These are phyloP conservation scores for Apistogramma diplotaenia DNA, from an alignment of 2,113 vertebrate genomes.

Conservation along the genomic window DNA sequence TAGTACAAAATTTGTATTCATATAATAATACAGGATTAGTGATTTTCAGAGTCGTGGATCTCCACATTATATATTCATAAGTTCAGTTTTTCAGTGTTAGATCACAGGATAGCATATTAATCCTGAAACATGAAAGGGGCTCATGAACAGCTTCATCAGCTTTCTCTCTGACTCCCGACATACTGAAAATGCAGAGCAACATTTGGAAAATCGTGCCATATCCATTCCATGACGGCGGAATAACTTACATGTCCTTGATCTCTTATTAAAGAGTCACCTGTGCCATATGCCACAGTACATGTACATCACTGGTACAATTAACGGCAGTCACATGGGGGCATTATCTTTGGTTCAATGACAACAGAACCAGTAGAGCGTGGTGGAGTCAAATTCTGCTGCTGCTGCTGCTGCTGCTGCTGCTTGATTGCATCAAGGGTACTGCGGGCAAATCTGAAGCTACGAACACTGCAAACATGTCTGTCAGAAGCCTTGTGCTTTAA, in stretches of 20 bases:
- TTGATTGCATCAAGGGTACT: neutral
- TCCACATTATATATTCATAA: neutral
- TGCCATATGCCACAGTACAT: neutral
- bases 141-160: neutral
- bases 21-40: neutral
- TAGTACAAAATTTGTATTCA: neutral
- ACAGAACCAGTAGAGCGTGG: neutral
- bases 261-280: neutral
- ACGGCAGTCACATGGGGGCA: neutral
- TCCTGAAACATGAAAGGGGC: neutral
- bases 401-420: neutral
- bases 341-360: constrained; percentile 23
- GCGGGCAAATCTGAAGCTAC: neutral
- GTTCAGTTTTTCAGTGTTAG: neutral
- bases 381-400: constrained; percentile 12
- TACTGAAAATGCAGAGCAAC: neutral
- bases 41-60: neutral
- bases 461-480: neutral
- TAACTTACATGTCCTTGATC: constrained; percentile 15
- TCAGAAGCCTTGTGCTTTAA: neutral
- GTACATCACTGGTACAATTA: constrained; percentile 1
- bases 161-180: neutral
- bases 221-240: neutral
- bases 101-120: neutral
- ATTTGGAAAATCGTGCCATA: constrained; percentile 8